phyloP scores from a whole-genome alignment of 2,797 vertebrate species.

The Ptychadena robeensis region DNA sequence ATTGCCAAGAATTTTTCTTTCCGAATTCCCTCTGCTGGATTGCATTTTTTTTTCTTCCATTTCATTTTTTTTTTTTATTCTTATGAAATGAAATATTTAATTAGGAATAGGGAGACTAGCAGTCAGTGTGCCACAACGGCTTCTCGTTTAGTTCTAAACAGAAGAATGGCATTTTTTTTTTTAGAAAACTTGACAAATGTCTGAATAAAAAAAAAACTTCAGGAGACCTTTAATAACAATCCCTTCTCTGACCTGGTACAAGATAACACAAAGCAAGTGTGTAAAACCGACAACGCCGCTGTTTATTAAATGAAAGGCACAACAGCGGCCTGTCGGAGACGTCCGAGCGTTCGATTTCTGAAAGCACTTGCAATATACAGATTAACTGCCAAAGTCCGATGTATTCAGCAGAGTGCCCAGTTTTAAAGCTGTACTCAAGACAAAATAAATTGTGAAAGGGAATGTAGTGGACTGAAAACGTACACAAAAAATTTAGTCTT shows the following conservation, averaged over 20 bases:
- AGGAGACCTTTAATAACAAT: slow-evolving; percentile 69
- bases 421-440: slow-evolving; percentile 87
- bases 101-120: slow-evolving; percentile 77
- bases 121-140: slow-evolving; percentile 73
- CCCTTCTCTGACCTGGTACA: not conserved
- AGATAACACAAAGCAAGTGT: slow-evolving; percentile 72
- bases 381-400: slow-evolving; percentile 86
- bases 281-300: slow-evolving; percentile 67
- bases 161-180: slow-evolving; percentile 76
- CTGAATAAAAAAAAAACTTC: slow-evolving; percentile 74
- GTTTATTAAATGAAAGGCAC: slow-evolving; percentile 61
- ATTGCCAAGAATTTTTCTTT: slow-evolving; percentile 76
- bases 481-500: slow-evolving; percentile 79
- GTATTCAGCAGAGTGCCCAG: slow-evolving; percentile 87
- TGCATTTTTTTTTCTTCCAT: slow-evolving; percentile 66
- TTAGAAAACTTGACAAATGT: slow-evolving; percentile 71
- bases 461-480: slow-evolving; percentile 93
- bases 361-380: slow-evolving; percentile 86
- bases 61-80: slow-evolving; percentile 69
- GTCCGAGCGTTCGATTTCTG: slow-evolving; percentile 66
- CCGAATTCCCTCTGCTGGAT: slow-evolving; percentile 74
- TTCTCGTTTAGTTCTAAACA: slow-evolving; percentile 69
- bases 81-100: slow-evolving; percentile 74
- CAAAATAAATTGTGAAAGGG: slow-evolving; percentile 91
- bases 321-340: slow-evolving; percentile 65